These are phyloP conservation scores for Gila orcuttii DNA, from an alignment of 2,113 vertebrate genomes.

Conservation along the genomic window DNA sequence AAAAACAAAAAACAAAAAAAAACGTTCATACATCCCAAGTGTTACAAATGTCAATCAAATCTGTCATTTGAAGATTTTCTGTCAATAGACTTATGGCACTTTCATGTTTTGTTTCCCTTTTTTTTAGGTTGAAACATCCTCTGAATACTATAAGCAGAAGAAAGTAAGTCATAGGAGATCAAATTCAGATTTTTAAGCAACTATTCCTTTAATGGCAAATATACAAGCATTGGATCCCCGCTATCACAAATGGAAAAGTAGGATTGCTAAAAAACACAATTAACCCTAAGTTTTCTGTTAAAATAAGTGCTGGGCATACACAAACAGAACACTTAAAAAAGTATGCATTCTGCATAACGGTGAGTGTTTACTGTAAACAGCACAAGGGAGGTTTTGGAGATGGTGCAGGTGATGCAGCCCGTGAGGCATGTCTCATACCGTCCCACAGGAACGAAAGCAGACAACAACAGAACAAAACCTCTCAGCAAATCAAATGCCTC, in stretches of 20 bases:
- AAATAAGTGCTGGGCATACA: neutral
- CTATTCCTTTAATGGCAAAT: neutral
- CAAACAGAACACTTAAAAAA: neutral
- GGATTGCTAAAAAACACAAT: neutral
- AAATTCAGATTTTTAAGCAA: neutral
- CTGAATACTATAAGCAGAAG: neutral
- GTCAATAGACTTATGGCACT: neutral
- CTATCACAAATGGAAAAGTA: neutral
- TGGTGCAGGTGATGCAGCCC: neutral
- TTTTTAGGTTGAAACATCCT: neutral
- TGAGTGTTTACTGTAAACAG: constrained; percentile 33
- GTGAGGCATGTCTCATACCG: neutral
- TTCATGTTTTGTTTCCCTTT: neutral
- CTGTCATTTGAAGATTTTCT: neutral
- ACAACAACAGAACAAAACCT: neutral
- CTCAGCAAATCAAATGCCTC: constrained; percentile 5
- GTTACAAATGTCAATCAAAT: neutral
- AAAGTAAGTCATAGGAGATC: neutral
- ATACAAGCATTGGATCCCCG: neutral
- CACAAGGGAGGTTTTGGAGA: neutral
- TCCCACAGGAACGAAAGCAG: constrained; percentile 15
- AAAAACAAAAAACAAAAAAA: neutral
- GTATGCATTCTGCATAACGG: neutral
- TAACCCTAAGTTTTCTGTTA: neutral
- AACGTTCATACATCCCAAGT: neutral